Base-by-base conservation (phyloP, 2,888 invertebrate genomes). In the Seira sanloemensis region DNA sequence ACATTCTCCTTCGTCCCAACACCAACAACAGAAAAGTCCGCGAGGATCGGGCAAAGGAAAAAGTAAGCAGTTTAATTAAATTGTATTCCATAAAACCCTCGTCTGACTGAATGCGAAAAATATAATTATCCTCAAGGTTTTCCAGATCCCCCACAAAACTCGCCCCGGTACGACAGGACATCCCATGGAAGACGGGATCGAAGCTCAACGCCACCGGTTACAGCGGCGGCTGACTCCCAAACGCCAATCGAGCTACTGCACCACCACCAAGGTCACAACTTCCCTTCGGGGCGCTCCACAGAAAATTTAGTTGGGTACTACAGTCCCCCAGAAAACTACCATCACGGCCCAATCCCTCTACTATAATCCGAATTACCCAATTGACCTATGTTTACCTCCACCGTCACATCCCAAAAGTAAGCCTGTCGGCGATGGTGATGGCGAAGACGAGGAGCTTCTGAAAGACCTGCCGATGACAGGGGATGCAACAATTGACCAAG, bases 401-500 rank as follows among this genome's bases (percentile, higher is more conserved):
- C 37, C 12, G 12, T 62, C 75, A 12, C 65, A 66, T 16, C 21
- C 21, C 66, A 24, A 12, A 5, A 62, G 62, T n/a, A 18, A 62
- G 62, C 4, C n/a, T 81, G 23, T 23, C 37, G 1, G 16, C 62
- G 16, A 69, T n/a, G 37, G 54, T 78, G 69, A 82, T 25, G 65
- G 85, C 21, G 84, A 78, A 37, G 82, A 88, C 67, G 90, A 90
- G 12, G 87, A 90, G 65, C 91, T 92, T 86, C 90, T 91, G 74
- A 90, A 91, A 80, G 90, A 91, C 0, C 90, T 93, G 24, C 91
- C 92, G 7, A 88, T 93, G 23, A 93, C 92, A 12, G 93, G 93
- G 0, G 92, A 93, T 88, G 89, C 90, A 1, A 92, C 92, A 85
- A 91, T 92, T 18, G 93, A 93, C 88, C 91, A 91, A 78, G 93